A percentile compares a stretch with the other conserved stretches of the same genome.
These are phyloP conservation scores for Sebastes baramenuke DNA, from an alignment of 2,797 vertebrate species.

Conservation along the genomic window DNA sequence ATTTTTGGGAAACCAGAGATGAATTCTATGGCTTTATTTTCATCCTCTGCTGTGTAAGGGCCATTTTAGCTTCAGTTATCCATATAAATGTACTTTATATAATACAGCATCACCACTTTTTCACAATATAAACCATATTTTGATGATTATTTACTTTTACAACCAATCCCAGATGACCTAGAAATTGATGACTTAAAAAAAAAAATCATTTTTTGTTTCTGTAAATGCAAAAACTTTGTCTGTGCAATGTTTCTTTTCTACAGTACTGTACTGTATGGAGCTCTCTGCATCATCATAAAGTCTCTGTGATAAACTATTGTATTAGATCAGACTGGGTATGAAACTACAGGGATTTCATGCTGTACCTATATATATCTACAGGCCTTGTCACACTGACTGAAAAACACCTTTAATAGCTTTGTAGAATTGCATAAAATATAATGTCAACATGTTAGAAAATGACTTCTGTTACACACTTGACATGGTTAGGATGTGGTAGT, in stretches of 20 bases:
- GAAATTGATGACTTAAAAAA: not conserved
- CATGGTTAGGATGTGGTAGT: not conserved
- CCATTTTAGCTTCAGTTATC: not conserved
- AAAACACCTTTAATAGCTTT: not conserved
- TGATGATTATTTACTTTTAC: not conserved
- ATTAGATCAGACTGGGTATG: not conserved
- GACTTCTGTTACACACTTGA: not conserved
- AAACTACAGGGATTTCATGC: not conserved
- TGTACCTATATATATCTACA: not conserved
- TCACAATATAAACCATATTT: not conserved
- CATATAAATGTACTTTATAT: not conserved
- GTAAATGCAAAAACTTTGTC: not conserved
- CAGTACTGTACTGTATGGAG: too few relatives aligned
- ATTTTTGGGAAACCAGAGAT: constrained; percentile 27
- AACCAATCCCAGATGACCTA: not conserved
- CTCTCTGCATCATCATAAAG: not conserved
- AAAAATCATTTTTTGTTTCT: not conserved
- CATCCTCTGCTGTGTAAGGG: not conserved
- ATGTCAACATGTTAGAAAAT: not conserved
- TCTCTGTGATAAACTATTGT: constrained; percentile 1
- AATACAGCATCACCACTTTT: not conserved
- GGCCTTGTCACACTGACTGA: not conserved
- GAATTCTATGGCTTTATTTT: not conserved
- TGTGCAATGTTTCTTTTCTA: not conserved
- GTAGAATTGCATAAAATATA: not conserved